Conservation (phyloP, 2,797 vertebrate species). For the Brachyrhaphis roseni region DNA sequence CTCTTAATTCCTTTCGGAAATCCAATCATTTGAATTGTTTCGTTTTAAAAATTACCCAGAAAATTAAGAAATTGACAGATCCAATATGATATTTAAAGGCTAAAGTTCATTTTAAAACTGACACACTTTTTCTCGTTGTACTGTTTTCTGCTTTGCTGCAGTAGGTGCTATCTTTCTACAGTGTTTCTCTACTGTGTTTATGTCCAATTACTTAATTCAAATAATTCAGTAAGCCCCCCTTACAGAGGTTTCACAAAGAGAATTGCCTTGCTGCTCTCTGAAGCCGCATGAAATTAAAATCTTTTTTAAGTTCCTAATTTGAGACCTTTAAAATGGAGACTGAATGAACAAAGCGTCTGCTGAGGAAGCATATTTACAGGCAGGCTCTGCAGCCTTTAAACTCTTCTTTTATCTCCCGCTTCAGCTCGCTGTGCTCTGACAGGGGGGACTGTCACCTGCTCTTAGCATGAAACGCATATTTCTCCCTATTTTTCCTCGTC, state of each 20-base stretch:
- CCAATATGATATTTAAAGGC: neutral
- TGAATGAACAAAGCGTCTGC: slow-evolving; percentile 73
- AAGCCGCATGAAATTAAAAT: slow-evolving; percentile 64
- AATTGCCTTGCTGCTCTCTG: slow-evolving; percentile 54
- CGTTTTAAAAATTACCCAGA: neutral
- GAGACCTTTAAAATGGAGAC: slow-evolving; percentile 67
- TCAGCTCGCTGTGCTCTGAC: slow-evolving; percentile 43
- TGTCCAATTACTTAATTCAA: slow-evolving; percentile 52
- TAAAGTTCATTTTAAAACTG: slow-evolving; percentile 4
- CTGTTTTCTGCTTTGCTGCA: slow-evolving; percentile 32
- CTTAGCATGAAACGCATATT: slow-evolving; percentile 67
- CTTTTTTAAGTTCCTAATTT: slow-evolving; percentile 69
- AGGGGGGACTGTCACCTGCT: slow-evolving; percentile 44
- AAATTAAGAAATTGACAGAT: neutral
- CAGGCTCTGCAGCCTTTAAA: slow-evolving; percentile 66
- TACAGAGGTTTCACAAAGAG: slow-evolving; percentile 30
- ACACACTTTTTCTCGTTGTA: slow-evolving; percentile 8
- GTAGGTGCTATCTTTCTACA: slow-evolving; percentile 23
- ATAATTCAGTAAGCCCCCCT: slow-evolving; percentile 40
- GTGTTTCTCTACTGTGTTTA: slow-evolving; percentile 35
- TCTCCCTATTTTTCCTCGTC: slow-evolving; percentile 31
- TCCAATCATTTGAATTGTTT: slow-evolving; percentile 12
- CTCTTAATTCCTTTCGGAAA: slow-evolving; percentile 2
- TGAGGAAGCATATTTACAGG: slow-evolving; percentile 68
- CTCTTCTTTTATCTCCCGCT: slow-evolving; percentile 72